Base-by-base conservation (phyloP, 2,888 invertebrate species). In the Drosophila flavopinicola region DNA sequence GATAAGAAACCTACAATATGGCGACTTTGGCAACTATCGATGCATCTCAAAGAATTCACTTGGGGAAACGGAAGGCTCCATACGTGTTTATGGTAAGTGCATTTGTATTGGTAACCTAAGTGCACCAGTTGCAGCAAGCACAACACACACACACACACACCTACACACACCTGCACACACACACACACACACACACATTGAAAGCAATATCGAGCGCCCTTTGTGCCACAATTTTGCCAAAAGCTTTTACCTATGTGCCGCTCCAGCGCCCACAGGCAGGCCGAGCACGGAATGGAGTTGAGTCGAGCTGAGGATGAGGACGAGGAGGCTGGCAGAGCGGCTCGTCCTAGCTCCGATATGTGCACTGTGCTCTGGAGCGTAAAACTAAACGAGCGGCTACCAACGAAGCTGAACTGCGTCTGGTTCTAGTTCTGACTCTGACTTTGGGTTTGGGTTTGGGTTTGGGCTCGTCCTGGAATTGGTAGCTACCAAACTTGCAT, bases 31-130 rank as follows among this genome's bases (percentile, higher is more conserved):
- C 70, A 96, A 95, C 92, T 98, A 97, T 92, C 93, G 96, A 87
- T 98, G 97, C 93, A 96, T 97, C 91, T 97, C 97, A 82, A 98
- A 97, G 92, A 97, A 97, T 92, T 97, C 97, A 51, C 94, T 97
- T 41, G 97, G 97, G 66, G 97, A 97, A 92, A 97, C 97, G 7
- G 97, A 97, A 92, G 97, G 97, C 83, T 96, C 97, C 80, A 97
- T 98, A 91, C 93, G 97, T 90, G 93, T 97, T 77, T 97, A 97
- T 92, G 97, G 97, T 97, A 93, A 93, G 93, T 88, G 70, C 87
- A 82, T 68, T 64, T 82, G 86, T 82, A 82, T 85, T 85, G 86
- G 87, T 85, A 78, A 49, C 72, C 83, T 85, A 79, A 86, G 88
- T 86, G 85, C 85, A 85, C 83, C 75, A 85, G 74, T 75, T 80